Percentiles rank a stretch among this genome's conserved stretches.
Conservation (phyloP, 2,797 vertebrate genomes). For the Melanogrammus aeglefinus region DNA sequence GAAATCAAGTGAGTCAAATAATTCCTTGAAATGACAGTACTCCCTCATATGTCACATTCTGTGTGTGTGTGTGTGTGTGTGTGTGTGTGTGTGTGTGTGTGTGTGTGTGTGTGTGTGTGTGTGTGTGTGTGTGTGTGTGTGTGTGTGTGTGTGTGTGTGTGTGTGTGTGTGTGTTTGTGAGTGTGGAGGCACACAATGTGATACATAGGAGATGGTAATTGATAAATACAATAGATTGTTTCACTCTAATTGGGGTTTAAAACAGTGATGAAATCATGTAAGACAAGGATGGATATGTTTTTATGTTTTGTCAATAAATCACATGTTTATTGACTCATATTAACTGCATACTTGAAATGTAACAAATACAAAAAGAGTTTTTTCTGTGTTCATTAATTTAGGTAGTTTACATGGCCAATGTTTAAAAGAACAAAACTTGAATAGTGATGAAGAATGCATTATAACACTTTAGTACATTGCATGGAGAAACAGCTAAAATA, state of each 20-base stretch:
- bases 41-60: neutral
- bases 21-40: too few species aligned
- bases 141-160: too few species aligned
- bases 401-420: conserved; percentile 60
- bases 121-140: neutral
- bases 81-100: too few species aligned
- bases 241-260: neutral
- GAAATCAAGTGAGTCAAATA: too few species aligned
- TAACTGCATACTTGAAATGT: conserved; percentile 62
- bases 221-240: neutral
- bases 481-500: conserved; percentile 46
- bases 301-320: conserved; percentile 47
- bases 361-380: conserved; percentile 43
- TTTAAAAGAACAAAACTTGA: conserved; percentile 37
- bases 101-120: too few species aligned
- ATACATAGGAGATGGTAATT: neutral
- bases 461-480: conserved; percentile 43
- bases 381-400: conserved; percentile 49
- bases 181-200: neutral
- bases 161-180: too few species aligned
- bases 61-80: neutral
- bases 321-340: conserved; percentile 67
- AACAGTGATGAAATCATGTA: neutral
- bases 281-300: conserved; percentile 2
- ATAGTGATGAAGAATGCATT: conserved; percentile 42